Percentiles rank a stretch among this genome's conserved stretches.
Conservation (phyloP, 1,140 invertebrate genomes). For the Zaprionus inermis region DNA sequence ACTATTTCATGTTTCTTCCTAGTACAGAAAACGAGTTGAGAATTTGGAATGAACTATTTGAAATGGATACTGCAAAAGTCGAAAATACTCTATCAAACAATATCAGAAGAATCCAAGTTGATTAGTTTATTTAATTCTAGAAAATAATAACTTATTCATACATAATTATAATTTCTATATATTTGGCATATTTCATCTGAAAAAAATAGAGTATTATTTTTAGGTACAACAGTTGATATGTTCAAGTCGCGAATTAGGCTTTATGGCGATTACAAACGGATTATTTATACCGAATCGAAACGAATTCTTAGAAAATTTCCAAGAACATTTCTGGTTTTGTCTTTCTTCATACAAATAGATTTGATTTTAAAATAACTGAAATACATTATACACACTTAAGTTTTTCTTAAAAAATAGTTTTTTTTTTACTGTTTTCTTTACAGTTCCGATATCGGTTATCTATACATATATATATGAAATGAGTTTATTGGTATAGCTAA, state of each 20-base stretch:
- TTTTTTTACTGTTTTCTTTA: background rate
- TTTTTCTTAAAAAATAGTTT: background rate
- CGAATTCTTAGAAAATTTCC: background rate
- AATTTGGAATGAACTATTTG: too few relatives aligned
- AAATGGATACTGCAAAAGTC: too few relatives aligned
- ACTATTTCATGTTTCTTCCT: too few relatives aligned
- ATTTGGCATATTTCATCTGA: slow-evolving; percentile 2
- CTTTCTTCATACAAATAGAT: slow-evolving; percentile 9
- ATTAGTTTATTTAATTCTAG: background rate
- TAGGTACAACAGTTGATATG: background rate
- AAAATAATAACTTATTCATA: background rate
- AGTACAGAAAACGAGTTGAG: too few relatives aligned
- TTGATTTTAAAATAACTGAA: slow-evolving; percentile 1
- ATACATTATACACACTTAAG: slow-evolving; percentile 9
- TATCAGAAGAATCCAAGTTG: too few relatives aligned
- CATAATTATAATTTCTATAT: slow-evolving; percentile 5
- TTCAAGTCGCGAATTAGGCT: background rate
- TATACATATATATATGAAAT: background rate
- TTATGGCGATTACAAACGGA: background rate
- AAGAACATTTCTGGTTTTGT: background rate
- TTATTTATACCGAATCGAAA: background rate
- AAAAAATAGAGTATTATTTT: background rate
- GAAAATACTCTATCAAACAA: too few relatives aligned
- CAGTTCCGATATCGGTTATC: background rate
- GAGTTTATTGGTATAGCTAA: slow-evolving; percentile 23